Conservation (phyloP, 2,113 vertebrate species). For the Brachypteracias leptosomus region DNA sequence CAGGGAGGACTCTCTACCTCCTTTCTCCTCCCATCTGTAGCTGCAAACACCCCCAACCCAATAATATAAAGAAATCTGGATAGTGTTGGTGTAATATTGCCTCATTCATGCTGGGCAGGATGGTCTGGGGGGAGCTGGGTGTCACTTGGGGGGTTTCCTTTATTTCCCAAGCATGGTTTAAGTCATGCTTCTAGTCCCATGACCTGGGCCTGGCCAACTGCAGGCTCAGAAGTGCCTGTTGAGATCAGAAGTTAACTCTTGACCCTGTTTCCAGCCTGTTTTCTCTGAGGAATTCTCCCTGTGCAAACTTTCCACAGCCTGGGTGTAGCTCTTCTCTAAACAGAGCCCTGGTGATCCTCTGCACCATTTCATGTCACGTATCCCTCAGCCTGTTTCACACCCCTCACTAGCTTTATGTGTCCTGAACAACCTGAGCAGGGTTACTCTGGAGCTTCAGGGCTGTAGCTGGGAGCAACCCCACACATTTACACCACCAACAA, state of each 20-base stretch:
- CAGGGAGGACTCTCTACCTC: not conserved
- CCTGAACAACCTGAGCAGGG: not conserved
- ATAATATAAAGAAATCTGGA: not conserved
- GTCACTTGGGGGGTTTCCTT: not conserved
- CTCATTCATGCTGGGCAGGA: not conserved
- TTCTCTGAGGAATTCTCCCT: slow-evolving; percentile 36
- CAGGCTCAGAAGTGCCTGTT: slow-evolving; percentile 17
- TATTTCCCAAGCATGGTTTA: not conserved
- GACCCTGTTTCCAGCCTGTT: not conserved
- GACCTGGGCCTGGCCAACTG: not conserved
- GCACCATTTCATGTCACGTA: not conserved
- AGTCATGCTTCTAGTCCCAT: not conserved
- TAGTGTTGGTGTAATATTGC: not conserved
- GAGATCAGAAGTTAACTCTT: slow-evolving; percentile 8
- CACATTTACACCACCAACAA: not conserved
- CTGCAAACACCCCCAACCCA: not conserved
- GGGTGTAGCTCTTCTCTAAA: not conserved
- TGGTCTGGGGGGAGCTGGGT: not conserved
- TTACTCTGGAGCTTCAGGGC: not conserved
- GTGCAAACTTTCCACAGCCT: slow-evolving; percentile 5
- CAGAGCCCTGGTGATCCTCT: not conserved
- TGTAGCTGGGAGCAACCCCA: not conserved
- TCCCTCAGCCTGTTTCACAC: not conserved
- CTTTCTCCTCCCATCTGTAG: not conserved
- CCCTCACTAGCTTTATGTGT: not conserved